Percentiles rank a stretch among this genome's conserved stretches.
Evolutionary conservation across 2,797 vertebrate species (phyloP).

Genomic region (Phrynocephalus guinanensis): DNA sequence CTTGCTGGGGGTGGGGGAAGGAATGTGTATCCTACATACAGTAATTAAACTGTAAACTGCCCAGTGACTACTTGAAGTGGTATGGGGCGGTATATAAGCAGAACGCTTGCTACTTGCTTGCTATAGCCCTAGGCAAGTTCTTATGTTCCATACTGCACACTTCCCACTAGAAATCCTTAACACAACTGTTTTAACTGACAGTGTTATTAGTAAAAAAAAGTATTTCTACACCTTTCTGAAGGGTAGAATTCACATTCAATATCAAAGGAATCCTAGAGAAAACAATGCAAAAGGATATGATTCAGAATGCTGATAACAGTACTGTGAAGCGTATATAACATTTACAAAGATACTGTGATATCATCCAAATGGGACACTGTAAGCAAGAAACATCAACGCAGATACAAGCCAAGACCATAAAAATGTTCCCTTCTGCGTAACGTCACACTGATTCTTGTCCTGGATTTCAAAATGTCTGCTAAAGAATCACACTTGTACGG

Average conservation of each 20-base stretch:
- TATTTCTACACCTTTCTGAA: slow-evolving; percentile 36
- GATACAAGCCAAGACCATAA: not conserved
- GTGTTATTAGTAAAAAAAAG: slow-evolving; percentile 21
- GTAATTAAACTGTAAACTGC: no score
- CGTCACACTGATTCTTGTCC: not conserved
- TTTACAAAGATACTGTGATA: not conserved
- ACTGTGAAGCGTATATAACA: slow-evolving; percentile 14
- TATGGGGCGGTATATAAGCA: no score
- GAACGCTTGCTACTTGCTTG: no score
- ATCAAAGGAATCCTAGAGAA: not conserved
- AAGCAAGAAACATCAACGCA: not conserved
- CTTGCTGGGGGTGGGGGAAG: no score
- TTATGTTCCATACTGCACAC: slow-evolving; percentile 20
- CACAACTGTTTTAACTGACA: slow-evolving; percentile 2
- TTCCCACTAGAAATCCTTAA: slow-evolving; percentile 14
- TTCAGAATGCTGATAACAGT: not conserved
- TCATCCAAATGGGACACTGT: slow-evolving; percentile 13
- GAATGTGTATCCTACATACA: no score
- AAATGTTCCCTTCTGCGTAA: not conserved
- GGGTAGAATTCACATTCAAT: not conserved
- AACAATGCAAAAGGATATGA: slow-evolving; percentile 12
- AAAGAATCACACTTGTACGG: slow-evolving; percentile 8
- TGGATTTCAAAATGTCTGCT: slow-evolving; percentile 14
- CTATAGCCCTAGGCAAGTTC: not conserved
- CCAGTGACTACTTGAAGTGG: no score